Evolutionary conservation across 2,888 invertebrate genomes (phyloP).

Genomic region (Ischnura elegans): DNA sequence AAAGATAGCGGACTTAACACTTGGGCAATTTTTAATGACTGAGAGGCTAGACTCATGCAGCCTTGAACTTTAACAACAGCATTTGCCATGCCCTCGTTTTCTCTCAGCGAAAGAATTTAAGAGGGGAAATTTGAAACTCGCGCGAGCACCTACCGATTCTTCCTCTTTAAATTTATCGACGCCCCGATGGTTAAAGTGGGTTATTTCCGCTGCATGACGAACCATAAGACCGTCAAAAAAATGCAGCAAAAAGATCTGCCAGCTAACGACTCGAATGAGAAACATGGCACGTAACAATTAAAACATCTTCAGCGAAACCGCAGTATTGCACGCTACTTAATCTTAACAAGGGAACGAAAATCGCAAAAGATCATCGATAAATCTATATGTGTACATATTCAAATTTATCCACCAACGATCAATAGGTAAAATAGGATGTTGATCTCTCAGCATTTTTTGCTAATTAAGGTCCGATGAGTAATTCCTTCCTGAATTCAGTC

Average conservation of each 20-base stretch:
- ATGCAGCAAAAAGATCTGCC: neutral
- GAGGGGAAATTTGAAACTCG: neutral
- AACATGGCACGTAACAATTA: neutral
- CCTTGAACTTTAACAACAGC: neutral
- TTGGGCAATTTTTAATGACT: neutral
- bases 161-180: conserved; percentile 61
- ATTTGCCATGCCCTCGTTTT: conserved; percentile 22
- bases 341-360: neutral
- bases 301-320: neutral
- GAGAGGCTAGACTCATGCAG: neutral
- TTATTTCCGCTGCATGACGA: conserved; percentile 33
- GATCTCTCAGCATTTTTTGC: neutral
- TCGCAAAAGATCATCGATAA: neutral
- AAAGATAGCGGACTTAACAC: neutral
- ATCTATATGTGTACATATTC: too few relatives aligned
- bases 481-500: neutral
- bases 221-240: neutral
- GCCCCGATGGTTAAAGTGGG: conserved; percentile 34
- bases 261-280: neutral
- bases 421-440: neutral
- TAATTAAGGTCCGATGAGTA: neutral
- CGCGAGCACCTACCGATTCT: neutral
- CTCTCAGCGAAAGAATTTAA: neutral
- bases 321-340: neutral
- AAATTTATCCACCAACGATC: neutral